Base-by-base conservation (phyloP, 2,888 invertebrate genomes). In the Eilema griseolum region DNA sequence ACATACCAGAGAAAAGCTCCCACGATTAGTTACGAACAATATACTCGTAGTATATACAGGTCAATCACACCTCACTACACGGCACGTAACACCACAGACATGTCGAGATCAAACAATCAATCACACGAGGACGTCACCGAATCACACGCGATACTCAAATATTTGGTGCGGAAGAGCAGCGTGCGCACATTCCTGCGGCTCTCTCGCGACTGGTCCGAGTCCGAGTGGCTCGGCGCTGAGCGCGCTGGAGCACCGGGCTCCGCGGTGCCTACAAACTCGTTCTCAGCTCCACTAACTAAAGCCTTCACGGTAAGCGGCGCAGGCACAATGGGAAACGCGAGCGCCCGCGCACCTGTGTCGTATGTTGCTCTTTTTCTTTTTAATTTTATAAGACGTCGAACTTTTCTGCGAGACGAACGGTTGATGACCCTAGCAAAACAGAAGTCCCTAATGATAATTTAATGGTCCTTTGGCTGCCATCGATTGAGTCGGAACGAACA, bases 301-400 rank as follows among this genome's bases (percentile, higher is more conserved):
- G 77, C 83, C 82, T 82, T 80, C 82, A 83, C 85, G 75, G 79
- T 84, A 87, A 86, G 86, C 83, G 86, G 88, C 86, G 86, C 87
- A 79, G 77, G 87, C 88, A 90, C 92, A 92, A 92, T 91, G 90
- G 89, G 87, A 86, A 88, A 89, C 86, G 87, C 90, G 86, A 88
- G 92, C 92, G 92, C 92, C 80, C 83, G 91, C 92, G 92, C 93
- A 93, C 94, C 93, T 94, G 94, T 92, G 92, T 83, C 85, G 84
- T 83, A 83, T 84, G 79, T 72, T 77, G 80, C 81, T 86, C 80
- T 85, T 89, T 89, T 92, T 91, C 85, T 88, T 88, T 88, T 88
- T 86, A 85, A 84, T 86, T 86, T 84, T 85, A 86, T 82, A 84
- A 89, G 87, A 81, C 91, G 89, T 88, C 90, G 89, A 90, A 90